These are phyloP conservation scores for Orchesella cincta DNA, from an alignment of 1,140 invertebrate genomes.

Conservation along the genomic window DNA sequence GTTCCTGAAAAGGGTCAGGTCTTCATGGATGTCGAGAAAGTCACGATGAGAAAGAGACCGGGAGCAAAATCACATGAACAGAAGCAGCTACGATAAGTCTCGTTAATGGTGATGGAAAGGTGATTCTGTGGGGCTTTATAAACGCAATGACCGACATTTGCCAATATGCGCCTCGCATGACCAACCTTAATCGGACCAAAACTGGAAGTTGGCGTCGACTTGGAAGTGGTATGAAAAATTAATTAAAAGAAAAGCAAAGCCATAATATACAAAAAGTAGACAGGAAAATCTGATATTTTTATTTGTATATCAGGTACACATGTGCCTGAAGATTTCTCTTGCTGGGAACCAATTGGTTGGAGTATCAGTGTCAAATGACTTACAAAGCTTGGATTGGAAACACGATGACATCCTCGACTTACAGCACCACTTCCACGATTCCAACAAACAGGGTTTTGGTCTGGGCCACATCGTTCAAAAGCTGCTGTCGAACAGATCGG, in stretches of 20 bases:
- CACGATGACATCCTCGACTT: background rate
- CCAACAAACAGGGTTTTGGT: background rate
- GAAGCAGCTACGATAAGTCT: background rate
- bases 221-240: background rate
- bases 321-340: background rate
- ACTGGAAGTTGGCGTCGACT: background rate
- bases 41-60: background rate
- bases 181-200: background rate
- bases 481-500: background rate
- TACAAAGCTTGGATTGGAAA: background rate
- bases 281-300: background rate
- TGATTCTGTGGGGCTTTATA: background rate
- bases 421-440: background rate
- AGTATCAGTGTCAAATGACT: background rate
- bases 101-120: background rate
- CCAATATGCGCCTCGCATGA: slow-evolving; percentile 1
- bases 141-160: background rate
- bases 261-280: no score
- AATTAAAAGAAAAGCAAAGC: no score
- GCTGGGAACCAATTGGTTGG: background rate
- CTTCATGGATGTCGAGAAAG: background rate
- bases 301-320: background rate
- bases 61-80: background rate
- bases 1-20: background rate
- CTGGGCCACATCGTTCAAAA: background rate